phyloP scores from a whole-genome alignment of 2,888 invertebrate species.

The Habrosyne pyritoides region DNA sequence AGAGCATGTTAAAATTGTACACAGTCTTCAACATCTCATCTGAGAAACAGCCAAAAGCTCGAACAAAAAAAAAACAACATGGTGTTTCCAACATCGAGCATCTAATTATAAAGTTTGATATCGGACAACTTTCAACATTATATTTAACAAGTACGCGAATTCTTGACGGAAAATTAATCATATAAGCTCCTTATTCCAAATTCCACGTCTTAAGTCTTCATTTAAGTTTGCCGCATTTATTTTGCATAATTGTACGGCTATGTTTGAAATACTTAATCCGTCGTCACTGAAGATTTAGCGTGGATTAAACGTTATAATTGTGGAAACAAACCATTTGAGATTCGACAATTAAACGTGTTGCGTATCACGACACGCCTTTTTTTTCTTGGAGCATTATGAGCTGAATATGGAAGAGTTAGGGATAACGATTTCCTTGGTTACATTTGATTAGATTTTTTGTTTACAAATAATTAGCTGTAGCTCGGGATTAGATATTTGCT shows the following conservation, averaged over 20 bases:
- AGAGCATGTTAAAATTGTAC: neutral
- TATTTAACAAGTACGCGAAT: neutral
- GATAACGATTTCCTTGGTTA: no score
- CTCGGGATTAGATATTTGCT: no score
- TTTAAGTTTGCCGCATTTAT: slow-evolving; percentile 27
- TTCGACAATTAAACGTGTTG: neutral
- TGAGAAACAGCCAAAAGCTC: neutral
- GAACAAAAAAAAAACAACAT: neutral
- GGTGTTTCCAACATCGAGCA: neutral
- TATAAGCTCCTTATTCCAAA: slow-evolving; percentile 50
- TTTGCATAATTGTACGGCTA: slow-evolving; percentile 18
- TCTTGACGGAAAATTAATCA: slow-evolving; percentile 51
- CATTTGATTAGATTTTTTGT: no score
- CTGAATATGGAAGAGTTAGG: no score
- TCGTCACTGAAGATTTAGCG: slow-evolving; percentile 10
- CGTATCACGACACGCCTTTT: no score
- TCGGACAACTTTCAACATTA: slow-evolving; percentile 5
- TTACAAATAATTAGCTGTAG: no score
- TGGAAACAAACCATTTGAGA: neutral
- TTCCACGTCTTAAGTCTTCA: slow-evolving; percentile 40
- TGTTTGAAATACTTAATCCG: slow-evolving; percentile 23
- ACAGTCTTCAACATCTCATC: neutral
- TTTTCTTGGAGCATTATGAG: no score
- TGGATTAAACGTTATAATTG: slow-evolving; percentile 10
- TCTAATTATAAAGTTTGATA: slow-evolving; percentile 9